These are phyloP conservation scores for Percina caprodes DNA, from an alignment of 2,113 vertebrate genomes.

Conservation along the genomic window DNA sequence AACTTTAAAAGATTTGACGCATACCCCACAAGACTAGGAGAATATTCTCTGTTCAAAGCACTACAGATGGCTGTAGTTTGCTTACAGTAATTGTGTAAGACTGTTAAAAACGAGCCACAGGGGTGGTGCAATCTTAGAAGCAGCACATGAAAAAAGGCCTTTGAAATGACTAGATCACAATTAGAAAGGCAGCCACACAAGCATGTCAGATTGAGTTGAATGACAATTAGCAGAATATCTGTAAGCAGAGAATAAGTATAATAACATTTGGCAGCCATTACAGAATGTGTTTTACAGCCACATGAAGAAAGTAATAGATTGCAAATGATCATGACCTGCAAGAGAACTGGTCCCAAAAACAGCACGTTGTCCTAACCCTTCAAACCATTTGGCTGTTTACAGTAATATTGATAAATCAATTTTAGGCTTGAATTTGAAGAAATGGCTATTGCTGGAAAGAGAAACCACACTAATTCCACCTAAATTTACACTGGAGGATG, in stretches of 20 bases:
- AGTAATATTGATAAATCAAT: not conserved
- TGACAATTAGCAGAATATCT: conserved; percentile 41
- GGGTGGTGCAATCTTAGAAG: conserved; percentile 46
- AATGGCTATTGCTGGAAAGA: not conserved
- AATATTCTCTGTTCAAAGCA: conserved; percentile 33
- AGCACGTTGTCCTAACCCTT: not conserved
- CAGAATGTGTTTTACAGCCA: not conserved
- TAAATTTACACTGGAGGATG: not conserved
- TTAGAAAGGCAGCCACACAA: conserved; percentile 37
- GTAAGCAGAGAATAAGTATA: conserved; percentile 8
- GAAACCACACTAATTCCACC: not conserved
- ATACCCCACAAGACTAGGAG: conserved; percentile 9
- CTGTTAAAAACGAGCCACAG: conserved; percentile 40
- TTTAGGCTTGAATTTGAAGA: not conserved
- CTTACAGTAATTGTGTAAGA: conserved; percentile 40
- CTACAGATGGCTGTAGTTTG: conserved; percentile 27
- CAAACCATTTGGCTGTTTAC: not conserved
- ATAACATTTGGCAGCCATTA: not conserved
- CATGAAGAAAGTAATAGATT: not conserved
- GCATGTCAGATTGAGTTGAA: conserved; percentile 2
- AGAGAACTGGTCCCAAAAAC: not conserved
- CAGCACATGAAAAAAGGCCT: conserved; percentile 53
- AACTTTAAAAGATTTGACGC: conserved; percentile 4
- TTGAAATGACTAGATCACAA: conserved; percentile 64
- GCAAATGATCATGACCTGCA: not conserved